phyloP scores from a whole-genome alignment of 2,888 invertebrate species.

The Mesopsocus fuscifrons region DNA sequence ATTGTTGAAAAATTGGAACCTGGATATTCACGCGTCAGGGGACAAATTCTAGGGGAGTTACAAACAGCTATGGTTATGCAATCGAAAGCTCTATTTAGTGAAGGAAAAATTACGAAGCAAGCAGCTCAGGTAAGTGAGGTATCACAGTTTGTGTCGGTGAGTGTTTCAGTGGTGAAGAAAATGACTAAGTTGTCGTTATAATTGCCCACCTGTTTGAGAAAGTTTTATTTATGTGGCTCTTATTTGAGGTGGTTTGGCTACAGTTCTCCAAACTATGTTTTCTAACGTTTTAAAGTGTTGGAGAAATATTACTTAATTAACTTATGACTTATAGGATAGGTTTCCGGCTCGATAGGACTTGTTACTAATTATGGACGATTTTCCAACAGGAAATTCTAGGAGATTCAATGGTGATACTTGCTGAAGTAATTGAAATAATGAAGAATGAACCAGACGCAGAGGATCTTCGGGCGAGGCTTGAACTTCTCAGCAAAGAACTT shows the following conservation, averaged over 20 bases:
- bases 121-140: conserved; percentile 30
- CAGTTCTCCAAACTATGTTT: too few relatives aligned
- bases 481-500: conserved; percentile 1
- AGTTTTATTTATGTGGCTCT: neutral
- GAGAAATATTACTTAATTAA: too few relatives aligned
- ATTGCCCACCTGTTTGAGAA: neutral
- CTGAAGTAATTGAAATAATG: conserved; percentile 39
- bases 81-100: conserved; percentile 33
- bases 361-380: too few relatives aligned
- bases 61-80: conserved; percentile 40
- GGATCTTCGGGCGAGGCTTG: neutral
- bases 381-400: conserved; percentile 11
- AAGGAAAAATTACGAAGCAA: conserved; percentile 31
- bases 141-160: too few relatives aligned
- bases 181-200: neutral
- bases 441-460: conserved; percentile 32
- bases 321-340: too few relatives aligned
- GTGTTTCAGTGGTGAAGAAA: too few relatives aligned
- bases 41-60: conserved; percentile 40
- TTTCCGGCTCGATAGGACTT: too few relatives aligned
- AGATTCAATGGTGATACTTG: conserved; percentile 27
- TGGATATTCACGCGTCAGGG: conserved; percentile 42
- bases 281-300: too few relatives aligned
- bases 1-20: conserved; percentile 42
- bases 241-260: too few relatives aligned